Percentiles rank a stretch among this genome's conserved stretches.
Evolutionary conservation across 2,113 vertebrate species (phyloP).

Genomic region (Scytalopus superciliaris): DNA sequence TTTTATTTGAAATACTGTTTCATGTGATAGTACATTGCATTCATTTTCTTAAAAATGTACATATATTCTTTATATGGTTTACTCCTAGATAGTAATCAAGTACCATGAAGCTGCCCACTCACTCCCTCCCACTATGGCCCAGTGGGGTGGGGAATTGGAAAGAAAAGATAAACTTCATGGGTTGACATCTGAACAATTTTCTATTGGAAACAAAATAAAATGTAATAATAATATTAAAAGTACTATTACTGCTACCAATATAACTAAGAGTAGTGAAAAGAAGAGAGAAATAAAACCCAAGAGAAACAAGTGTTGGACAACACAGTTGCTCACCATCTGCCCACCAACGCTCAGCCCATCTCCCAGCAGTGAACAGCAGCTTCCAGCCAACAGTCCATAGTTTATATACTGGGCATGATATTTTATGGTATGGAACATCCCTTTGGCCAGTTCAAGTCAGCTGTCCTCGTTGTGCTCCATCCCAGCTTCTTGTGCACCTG

Average conservation of each 20-base stretch:
- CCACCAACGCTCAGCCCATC: not conserved
- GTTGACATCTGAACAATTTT: not conserved
- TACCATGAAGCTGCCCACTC: not conserved
- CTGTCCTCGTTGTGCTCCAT: too few species aligned
- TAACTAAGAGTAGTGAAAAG: not conserved
- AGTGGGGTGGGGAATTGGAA: not conserved
- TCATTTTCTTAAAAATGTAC: not conserved
- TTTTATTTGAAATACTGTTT: not conserved
- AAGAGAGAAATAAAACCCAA: not conserved
- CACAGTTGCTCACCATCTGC: not conserved
- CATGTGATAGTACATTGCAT: not conserved
- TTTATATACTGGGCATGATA: too few species aligned
- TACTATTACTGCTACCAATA: not conserved
- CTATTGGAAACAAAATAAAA: not conserved
- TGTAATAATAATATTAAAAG: not conserved
- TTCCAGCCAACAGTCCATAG: not conserved
- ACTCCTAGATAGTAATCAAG: not conserved
- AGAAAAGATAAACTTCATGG: not conserved
- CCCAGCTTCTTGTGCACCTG: not conserved
- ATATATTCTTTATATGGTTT: not conserved
- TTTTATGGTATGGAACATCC: not conserved
- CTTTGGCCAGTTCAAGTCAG: too few species aligned
- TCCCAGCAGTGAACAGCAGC: not conserved
- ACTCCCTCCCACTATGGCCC: not conserved
- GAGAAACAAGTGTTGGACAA: not conserved